These are phyloP conservation scores for Tetraodon nigroviridis DNA, from an alignment of 2,113 vertebrate species.

Conservation along the genomic window DNA sequence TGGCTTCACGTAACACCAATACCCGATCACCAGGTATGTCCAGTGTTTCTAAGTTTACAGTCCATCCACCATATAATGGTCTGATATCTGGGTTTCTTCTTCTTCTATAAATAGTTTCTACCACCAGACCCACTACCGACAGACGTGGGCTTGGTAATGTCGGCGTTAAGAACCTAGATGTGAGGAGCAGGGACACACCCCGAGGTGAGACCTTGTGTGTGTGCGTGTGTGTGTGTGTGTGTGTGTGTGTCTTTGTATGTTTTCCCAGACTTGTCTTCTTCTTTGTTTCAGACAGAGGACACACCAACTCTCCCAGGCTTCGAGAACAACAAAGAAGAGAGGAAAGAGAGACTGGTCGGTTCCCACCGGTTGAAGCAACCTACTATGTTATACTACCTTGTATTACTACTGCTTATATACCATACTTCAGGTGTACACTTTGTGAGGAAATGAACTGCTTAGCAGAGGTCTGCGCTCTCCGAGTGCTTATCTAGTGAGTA, in stretches of 20 bases:
- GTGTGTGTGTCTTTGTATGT: not conserved
- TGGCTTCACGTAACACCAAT: constrained; percentile 46
- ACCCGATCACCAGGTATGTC: constrained; percentile 42
- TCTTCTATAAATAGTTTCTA: too few species aligned
- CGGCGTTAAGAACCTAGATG: constrained; percentile 33
- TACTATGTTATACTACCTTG: too few species aligned
- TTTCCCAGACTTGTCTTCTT: not conserved
- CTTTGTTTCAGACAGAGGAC: constrained; percentile 41
- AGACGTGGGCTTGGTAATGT: constrained; percentile 21
- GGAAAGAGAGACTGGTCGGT: constrained; percentile 41
- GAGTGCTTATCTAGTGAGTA: too few species aligned
- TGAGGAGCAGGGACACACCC: constrained; percentile 60
- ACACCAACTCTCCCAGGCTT: constrained; percentile 51
- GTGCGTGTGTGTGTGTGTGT: not conserved
- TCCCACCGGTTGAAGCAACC: not conserved
- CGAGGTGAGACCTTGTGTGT: constrained; percentile 46
- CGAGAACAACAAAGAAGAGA: constrained; percentile 41
- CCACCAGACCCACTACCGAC: constrained; percentile 23
- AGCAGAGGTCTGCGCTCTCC: too few species aligned
- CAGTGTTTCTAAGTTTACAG: not conserved
- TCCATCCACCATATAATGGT: not conserved
- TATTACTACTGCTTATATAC: too few species aligned
- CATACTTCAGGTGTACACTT: too few species aligned
- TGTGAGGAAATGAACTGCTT: too few species aligned
- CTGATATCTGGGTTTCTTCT: too few species aligned